Conservation (phyloP, 2,797 vertebrate species). For the Poeciliopsis gracilis region DNA sequence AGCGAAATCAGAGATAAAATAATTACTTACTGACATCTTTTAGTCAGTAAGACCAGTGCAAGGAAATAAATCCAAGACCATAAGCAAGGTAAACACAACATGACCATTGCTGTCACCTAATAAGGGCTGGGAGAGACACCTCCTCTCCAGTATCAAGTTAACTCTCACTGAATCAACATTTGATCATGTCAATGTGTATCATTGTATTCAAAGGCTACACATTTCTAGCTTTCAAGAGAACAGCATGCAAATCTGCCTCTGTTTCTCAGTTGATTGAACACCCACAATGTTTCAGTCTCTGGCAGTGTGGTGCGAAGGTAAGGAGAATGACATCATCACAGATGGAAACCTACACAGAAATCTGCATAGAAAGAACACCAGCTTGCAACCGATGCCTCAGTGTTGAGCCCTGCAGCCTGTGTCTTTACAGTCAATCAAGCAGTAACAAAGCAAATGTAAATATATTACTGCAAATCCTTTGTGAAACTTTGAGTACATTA, state of each 20-base stretch:
- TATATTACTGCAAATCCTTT: neutral
- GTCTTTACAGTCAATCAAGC: neutral
- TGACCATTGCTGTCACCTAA: neutral
- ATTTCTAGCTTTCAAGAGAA: neutral
- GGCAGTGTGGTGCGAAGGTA: neutral
- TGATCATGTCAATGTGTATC: neutral
- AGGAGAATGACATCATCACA: neutral
- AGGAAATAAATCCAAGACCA: neutral
- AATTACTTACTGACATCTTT: neutral
- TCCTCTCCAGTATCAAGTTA: neutral
- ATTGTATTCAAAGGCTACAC: neutral
- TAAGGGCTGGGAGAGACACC: neutral
- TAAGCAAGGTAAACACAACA: neutral
- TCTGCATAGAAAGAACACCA: neutral
- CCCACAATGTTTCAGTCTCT: neutral
- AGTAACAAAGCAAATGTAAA: neutral
- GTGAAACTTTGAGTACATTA: neutral
- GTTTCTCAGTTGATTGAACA: constrained; percentile 6
- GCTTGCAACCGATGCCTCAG: neutral
- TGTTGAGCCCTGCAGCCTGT: neutral
- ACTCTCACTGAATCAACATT: neutral
- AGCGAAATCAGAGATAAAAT: neutral
- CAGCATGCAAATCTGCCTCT: neutral
- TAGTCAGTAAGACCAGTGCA: neutral
- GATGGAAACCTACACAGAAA: neutral